phyloP scores from a whole-genome alignment of 2,888 invertebrate genomes.

The Eulithis prunata region DNA sequence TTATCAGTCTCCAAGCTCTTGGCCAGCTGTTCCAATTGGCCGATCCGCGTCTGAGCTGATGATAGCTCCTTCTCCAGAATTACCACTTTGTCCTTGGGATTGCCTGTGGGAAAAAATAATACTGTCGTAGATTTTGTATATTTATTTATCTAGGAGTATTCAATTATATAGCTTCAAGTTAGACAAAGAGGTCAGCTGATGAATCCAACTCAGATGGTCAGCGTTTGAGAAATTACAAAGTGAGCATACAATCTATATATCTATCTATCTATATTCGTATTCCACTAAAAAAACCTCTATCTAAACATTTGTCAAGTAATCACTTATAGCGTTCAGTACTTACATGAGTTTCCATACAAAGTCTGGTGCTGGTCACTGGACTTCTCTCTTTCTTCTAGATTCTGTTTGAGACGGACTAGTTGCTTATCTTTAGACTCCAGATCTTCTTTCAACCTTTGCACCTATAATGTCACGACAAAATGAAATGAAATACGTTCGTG shows the following conservation, averaged over 20 bases:
- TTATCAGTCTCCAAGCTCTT: conserved; percentile 85
- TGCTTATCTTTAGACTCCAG: conserved; percentile 86
- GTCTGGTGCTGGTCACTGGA: conserved; percentile 83
- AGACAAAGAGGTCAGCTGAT: no score
- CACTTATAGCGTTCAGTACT: conserved; percentile 40
- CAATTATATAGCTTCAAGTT: no score
- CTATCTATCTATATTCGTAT: no score
- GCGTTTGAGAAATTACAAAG: no score
- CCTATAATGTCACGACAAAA: no score
- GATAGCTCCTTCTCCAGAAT: conserved; percentile 73
- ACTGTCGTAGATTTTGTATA: neutral
- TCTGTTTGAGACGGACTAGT: conserved; percentile 84
- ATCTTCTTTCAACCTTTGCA: conserved; percentile 86
- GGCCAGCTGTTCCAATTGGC: conserved; percentile 72
- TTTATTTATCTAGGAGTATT: no score
- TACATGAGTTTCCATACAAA: conserved; percentile 72
- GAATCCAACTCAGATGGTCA: no score
- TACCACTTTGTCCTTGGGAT: conserved; percentile 73
- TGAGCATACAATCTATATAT: no score
- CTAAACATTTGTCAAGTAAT: neutral
- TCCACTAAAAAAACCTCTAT: no score
- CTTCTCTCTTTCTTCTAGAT: conserved; percentile 85
- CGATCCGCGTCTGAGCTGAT: conserved; percentile 64
- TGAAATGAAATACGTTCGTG: no score
- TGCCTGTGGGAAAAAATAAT: conserved; percentile 54